Evolutionary conservation across 2,888 invertebrate genomes (phyloP).

Genomic region (Eugnorisma glareosa): DNA sequence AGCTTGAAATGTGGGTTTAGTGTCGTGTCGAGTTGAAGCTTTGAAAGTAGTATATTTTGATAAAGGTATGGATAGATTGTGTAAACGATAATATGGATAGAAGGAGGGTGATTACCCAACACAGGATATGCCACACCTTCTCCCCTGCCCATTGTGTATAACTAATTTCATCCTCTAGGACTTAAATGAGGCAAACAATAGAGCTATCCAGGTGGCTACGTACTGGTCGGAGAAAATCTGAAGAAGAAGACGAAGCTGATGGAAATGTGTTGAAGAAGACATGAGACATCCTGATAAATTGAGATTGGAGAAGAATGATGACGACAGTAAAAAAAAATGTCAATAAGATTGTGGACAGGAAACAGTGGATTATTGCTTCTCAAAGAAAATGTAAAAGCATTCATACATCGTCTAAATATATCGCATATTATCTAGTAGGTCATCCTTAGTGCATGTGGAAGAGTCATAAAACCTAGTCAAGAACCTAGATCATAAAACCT

Average conservation of each 20-base stretch:
- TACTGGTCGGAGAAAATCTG: not conserved
- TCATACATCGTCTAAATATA: not conserved
- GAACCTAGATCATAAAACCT: slow-evolving; percentile 12
- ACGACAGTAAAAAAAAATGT: not conserved
- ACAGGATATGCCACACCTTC: not conserved
- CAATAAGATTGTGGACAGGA: not conserved
- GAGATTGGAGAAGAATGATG: not conserved
- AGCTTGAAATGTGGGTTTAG: slow-evolving; percentile 21
- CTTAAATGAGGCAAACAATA: not conserved
- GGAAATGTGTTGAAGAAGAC: not conserved
- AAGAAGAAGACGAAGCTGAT: not conserved
- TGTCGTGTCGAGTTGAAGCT: not conserved
- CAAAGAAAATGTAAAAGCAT: not conserved
- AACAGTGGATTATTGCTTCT: not conserved
- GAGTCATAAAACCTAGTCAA: slow-evolving; percentile 18
- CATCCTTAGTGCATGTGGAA: not conserved
- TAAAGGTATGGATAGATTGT: not conserved
- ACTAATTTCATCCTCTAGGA: not conserved
- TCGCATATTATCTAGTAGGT: not conserved
- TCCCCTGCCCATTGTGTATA: not conserved
- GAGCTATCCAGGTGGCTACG: not conserved
- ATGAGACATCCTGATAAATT: not conserved
- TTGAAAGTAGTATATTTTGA: not conserved
- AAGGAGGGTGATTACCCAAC: not conserved
- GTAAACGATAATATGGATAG: too few relatives aligned